Evolutionary conservation across 2,888 invertebrate species (phyloP).

Genomic region (Andrena bucephala): DNA sequence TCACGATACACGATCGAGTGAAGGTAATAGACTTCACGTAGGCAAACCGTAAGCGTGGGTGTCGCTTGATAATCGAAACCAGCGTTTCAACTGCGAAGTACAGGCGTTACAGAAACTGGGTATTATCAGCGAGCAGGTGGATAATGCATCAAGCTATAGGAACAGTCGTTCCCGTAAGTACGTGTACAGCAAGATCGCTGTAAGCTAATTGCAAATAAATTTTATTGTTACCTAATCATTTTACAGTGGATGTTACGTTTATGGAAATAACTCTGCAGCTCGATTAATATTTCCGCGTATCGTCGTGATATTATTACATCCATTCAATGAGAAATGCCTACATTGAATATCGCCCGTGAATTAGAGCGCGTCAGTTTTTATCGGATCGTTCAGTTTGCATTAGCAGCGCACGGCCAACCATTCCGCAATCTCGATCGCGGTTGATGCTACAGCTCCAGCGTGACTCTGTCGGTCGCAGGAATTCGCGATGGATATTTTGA

Average conservation of each 20-base stretch:
- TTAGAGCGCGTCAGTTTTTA: neutral
- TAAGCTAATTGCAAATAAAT: too few species aligned
- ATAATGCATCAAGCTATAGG: too few species aligned
- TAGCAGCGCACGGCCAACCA: neutral
- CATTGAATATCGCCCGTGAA: neutral
- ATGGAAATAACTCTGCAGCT: too few species aligned
- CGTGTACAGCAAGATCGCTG: too few species aligned
- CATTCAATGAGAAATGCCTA: neutral
- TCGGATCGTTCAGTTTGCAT: neutral
- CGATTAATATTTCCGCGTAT: too few species aligned
- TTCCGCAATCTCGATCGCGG: slow-evolving; percentile 8
- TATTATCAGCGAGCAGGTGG: too few species aligned
- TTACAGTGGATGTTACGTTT: too few species aligned
- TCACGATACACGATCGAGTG: slow-evolving; percentile 41
- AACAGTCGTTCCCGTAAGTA: too few species aligned
- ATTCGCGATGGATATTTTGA: slow-evolving; percentile 33
- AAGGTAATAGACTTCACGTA: slow-evolving; percentile 51
- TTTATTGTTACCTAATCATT: too few species aligned
- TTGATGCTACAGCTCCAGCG: neutral
- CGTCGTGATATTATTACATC: neutral
- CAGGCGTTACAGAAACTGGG: neutral
- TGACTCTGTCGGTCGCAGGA: neutral
- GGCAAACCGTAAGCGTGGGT: slow-evolving; percentile 43
- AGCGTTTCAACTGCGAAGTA: slow-evolving; percentile 17
- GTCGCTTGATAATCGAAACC: slow-evolving; percentile 47